A percentile compares a stretch with the other conserved stretches of the same genome.
Conservation (phyloP, 2,113 vertebrate genomes). For the Poeciliopsis prolifica region DNA sequence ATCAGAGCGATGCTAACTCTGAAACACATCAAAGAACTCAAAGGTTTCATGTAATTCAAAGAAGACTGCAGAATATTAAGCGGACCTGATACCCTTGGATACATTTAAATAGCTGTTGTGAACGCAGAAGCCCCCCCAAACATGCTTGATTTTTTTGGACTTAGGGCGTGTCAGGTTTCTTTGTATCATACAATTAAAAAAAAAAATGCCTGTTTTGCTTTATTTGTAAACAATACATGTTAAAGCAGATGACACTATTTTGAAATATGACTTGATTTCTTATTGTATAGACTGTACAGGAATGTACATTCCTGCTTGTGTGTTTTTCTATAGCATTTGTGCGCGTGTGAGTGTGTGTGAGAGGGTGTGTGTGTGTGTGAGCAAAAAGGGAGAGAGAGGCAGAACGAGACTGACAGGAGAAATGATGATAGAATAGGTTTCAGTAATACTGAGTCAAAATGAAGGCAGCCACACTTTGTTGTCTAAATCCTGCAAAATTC, state of each 20-base stretch:
- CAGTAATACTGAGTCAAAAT: constrained; percentile 59
- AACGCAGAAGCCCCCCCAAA: constrained; percentile 70
- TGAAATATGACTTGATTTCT: constrained; percentile 81
- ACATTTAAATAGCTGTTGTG: constrained; percentile 70
- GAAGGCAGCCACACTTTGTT: constrained; percentile 67
- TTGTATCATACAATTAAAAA: constrained; percentile 67
- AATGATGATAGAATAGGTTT: constrained; percentile 56
- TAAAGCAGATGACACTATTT: constrained; percentile 80
- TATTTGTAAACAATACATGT: constrained; percentile 78
- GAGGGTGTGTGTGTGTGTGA: constrained; percentile 34
- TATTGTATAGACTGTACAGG: constrained; percentile 79
- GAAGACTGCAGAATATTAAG: constrained; percentile 56
- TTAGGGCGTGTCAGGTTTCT: constrained; percentile 75
- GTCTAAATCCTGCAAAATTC: constrained; percentile 66
- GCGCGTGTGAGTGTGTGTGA: constrained; percentile 65
- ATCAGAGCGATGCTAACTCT: constrained; percentile 55
- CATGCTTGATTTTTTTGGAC: constrained; percentile 73
- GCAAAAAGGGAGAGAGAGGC: constrained; percentile 13
- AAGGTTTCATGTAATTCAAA: constrained; percentile 63
- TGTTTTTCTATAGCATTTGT: constrained; percentile 76
- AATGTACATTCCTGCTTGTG: constrained; percentile 74
- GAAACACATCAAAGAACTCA: constrained; percentile 66
- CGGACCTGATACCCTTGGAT: constrained; percentile 58
- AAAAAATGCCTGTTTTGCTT: constrained; percentile 77
- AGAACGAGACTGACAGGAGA: constrained; percentile 33